Evolutionary conservation across 2,888 invertebrate genomes (phyloP).

Genomic region (Cosmia pyralina): DNA sequence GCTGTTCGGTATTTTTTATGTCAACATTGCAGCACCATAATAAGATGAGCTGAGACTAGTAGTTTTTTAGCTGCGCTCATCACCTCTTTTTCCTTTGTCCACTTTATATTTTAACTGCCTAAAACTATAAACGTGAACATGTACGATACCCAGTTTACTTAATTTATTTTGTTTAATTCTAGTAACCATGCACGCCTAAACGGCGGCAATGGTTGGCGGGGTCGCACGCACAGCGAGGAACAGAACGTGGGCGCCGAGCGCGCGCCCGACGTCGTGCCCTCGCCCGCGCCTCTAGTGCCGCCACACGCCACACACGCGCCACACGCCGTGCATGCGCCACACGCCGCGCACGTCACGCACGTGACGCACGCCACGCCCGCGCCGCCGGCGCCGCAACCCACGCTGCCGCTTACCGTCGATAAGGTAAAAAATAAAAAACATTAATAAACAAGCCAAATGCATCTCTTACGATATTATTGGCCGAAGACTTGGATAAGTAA

Average conservation of each 20-base stretch:
- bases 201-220: slow-evolving; percentile 61
- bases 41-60: neutral
- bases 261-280: slow-evolving; percentile 53
- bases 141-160: neutral
- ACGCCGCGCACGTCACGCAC: slow-evolving; percentile 4
- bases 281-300: slow-evolving; percentile 38
- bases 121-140: neutral
- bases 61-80: neutral
- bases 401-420: slow-evolving; percentile 85
- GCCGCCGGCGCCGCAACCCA: slow-evolving; percentile 64
- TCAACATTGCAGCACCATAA: neutral
- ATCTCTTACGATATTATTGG: neutral
- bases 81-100: neutral
- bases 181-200: slow-evolving; percentile 60
- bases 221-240: slow-evolving; percentile 79
- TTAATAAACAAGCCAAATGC: neutral
- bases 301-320: slow-evolving; percentile 23
- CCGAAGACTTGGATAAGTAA: neutral
- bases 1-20: neutral
- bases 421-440: slow-evolving; percentile 72
- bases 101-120: neutral
- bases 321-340: slow-evolving; percentile 1
- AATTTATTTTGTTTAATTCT: neutral
- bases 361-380: slow-evolving; percentile 46
- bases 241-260: slow-evolving; percentile 67